A percentile compares a stretch with the other conserved stretches of the same genome.
phyloP scores from a whole-genome alignment of 92 coral and sea anemone species.

The Phenganax subtilis region DNA sequence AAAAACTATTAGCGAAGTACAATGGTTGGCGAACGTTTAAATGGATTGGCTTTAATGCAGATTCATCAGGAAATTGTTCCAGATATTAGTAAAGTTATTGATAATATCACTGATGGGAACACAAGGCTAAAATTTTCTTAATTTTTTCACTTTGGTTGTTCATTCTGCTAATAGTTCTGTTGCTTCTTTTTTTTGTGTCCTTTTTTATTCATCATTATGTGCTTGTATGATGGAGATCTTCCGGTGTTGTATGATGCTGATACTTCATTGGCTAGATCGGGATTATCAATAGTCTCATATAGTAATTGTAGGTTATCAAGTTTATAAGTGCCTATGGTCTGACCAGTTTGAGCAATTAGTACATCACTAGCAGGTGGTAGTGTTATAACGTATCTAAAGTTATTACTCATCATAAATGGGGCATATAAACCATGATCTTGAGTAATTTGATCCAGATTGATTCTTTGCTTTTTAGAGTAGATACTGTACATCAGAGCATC shows the following conservation, averaged over 20 bases:
- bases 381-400: constrained; percentile 6
- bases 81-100: no score
- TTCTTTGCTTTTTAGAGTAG: background rate
- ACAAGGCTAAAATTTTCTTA: no score
- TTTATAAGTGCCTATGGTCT: no score
- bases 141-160: no score
- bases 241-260: constrained; percentile 9
- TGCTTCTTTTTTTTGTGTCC: no score
- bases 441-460: background rate
- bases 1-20: no score
- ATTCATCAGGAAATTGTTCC: no score
- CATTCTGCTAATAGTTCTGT: no score
- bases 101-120: no score
- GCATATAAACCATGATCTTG: constrained; percentile 16
- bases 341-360: constrained; percentile 18
- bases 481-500: background rate
- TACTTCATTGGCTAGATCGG: background rate
- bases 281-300: constrained; percentile 32
- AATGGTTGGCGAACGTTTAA: no score
- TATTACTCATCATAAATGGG: constrained; percentile 6
- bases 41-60: no score
- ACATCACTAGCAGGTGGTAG: background rate
- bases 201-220: background rate
- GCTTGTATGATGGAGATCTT: constrained; percentile 9
- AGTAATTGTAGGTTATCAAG: constrained; percentile 12